A percentile compares a stretch with the other conserved stretches of the same genome.
phyloP scores from a whole-genome alignment of 2,888 invertebrate genomes.

The Eristalinus sepulchralis region DNA sequence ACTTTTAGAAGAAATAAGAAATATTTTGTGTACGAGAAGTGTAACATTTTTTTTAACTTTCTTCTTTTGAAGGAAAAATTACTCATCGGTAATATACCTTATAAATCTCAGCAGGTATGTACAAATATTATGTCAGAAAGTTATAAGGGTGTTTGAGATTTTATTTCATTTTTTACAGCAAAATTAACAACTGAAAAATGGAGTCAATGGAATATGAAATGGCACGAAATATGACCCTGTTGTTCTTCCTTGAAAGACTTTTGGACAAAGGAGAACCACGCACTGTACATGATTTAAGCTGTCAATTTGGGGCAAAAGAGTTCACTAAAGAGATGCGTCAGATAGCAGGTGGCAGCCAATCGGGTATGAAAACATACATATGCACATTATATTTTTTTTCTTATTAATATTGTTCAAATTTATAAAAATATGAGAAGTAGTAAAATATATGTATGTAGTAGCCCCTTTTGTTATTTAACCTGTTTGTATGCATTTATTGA shows the following conservation, averaged over 20 bases:
- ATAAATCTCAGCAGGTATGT: slow-evolving; percentile 33
- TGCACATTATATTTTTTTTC: neutral
- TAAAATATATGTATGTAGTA: too few relatives aligned
- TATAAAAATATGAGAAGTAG: too few relatives aligned
- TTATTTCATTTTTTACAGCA: neutral
- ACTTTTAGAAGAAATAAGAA: neutral
- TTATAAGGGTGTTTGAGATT: too few relatives aligned
- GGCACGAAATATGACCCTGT: slow-evolving; percentile 95
- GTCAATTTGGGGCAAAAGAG: slow-evolving; percentile 99
- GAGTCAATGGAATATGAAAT: slow-evolving; percentile 97
- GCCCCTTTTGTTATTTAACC: too few relatives aligned
- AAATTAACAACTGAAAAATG: slow-evolving; percentile 82
- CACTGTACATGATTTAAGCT: slow-evolving; percentile 98
- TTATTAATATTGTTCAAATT: too few relatives aligned
- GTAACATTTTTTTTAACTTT: slow-evolving; percentile 8
- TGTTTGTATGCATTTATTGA: neutral
- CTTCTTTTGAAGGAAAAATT: slow-evolving; percentile 12
- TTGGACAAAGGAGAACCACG: slow-evolving; percentile 97
- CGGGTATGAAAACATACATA: slow-evolving; percentile 83
- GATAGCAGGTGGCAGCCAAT: slow-evolving; percentile 96
- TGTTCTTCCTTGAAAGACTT: slow-evolving; percentile 99
- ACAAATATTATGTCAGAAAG: slow-evolving; percentile 10
- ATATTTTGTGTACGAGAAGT: neutral
- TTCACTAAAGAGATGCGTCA: slow-evolving; percentile 99
- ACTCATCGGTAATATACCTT: slow-evolving; percentile 9